Evolutionary conservation across 2,113 vertebrate genomes (phyloP), one percentile per base, ranked within the genome.

Genomic region (Marmota flaviventris): DNA sequence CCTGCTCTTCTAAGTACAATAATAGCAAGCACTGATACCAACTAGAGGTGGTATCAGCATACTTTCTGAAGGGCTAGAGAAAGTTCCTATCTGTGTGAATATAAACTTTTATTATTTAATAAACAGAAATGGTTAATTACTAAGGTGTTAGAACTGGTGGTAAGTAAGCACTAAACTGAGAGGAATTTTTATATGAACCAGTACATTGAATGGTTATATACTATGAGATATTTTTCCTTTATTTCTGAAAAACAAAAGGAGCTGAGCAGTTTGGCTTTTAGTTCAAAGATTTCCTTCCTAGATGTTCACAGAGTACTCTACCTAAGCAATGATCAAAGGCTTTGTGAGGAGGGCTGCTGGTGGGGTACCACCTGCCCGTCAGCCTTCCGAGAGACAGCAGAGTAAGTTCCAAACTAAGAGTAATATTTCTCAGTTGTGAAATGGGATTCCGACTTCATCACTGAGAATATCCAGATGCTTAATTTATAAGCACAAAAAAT

Each of bases 401-500:
- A 93, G 75, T 8, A 27, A 39, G 10, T 97, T 89, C 83, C 56
- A 98, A 96, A 51, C 67, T 97, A 69, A 97, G 18, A 86, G 37
- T 6, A 93, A 69, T 75, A 88, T 96, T 96, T 89, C 94, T 97
- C 82, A 76, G 1, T 82, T 87, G 69, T 88, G 94, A 97, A 96
- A 97, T 70, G 93, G 91, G 48, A 69, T 69, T 91, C 91, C 13
- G 25, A 97, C 29, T 97, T 97, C 56, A 90, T 77, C 82, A 91
- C 22, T 97, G 92, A 98, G 96, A 97, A 97, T 89, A 96, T 25
- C 70, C 85, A 27, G 2, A 96, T 77, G 58, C 25, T 93, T 90
- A 98, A 89, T 5, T 92, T 93, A 70, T 90, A 96, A 93, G 27
- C 96, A 94, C 32, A 94, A 97, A 97, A 97, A 97, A 84, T 45